Percentiles rank a stretch among this genome's conserved stretches.
Conservation (phyloP, 92 coral and sea anemone species). For the Parazoanthus darwini region DNA sequence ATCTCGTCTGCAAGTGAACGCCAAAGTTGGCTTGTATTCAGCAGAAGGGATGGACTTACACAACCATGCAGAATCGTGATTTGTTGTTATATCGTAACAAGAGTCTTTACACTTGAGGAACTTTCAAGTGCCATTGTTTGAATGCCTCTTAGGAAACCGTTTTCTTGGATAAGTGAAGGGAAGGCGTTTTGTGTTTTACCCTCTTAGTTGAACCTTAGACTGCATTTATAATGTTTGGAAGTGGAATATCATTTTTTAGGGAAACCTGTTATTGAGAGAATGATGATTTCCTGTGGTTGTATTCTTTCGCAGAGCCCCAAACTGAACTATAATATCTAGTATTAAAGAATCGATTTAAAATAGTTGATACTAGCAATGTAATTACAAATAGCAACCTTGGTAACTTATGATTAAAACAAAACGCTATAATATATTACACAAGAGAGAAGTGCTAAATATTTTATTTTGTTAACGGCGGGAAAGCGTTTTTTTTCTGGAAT, state of each 20-base stretch:
- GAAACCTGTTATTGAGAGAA: neutral
- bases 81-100: too few species aligned
- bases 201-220: neutral
- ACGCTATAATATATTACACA: conserved; percentile 16
- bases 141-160: too few species aligned
- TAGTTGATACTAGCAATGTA: neutral
- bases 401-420: neutral
- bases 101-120: too few species aligned
- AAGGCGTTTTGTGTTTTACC: too few species aligned
- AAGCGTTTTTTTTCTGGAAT: neutral
- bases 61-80: too few species aligned
- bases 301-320: neutral
- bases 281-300: neutral
- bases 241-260: too few species aligned
- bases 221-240: neutral
- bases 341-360: neutral
- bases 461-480: neutral
- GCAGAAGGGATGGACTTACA: too few species aligned
- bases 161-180: too few species aligned
- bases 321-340: neutral
- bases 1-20: neutral
- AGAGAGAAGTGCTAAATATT: neutral
- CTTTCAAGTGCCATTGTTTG: too few species aligned
- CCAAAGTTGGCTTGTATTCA: neutral
- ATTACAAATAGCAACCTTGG: neutral